Evolutionary conservation across 2,888 invertebrate species (phyloP), one percentile per base, ranked within the genome.

Genomic region (Pherbina coryleti): DNA sequence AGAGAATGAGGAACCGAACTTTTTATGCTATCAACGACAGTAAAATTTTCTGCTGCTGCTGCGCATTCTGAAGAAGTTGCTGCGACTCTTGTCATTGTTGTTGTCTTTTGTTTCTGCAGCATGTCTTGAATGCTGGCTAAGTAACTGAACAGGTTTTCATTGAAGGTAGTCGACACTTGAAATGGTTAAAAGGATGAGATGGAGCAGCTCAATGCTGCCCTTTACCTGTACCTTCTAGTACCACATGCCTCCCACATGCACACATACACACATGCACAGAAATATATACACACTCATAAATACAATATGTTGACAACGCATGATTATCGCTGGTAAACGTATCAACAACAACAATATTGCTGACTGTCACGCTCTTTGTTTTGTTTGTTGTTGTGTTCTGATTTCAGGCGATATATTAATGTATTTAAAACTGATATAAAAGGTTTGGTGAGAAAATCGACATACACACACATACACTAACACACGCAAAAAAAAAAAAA

Each of bases 101-200:
- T 67, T 67, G 25, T 71, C 28, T 8, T 51, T 31, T 44, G 67
- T 67, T 55, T 3, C 9, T 44, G 37, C 22, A 34, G 5, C 44
- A 25, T 62, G 60, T 62, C 19, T 19, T 19, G 51, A 14, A 25
- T 71, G 51, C 25, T 3, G 60, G 28, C 60, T 64, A 64, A 74
- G 34, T 64, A 64, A 62, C 49, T 34, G 64, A 74, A 74, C 74
- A 74, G 74, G 74, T 74, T 74, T 60, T 60, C 37, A 9, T 19
- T 22, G 49, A 60, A 60, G 57, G 22, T 34, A 44, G 60, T 55
- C 51, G 14, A 69, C 60, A 44, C 60, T 72, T 60, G 60, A 8
- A 64, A 4, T 34, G 64, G 0, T 37, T 0, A n/a, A 31, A 34
- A 64, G 19, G 64, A 64, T 37, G 64, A 64, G 64, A n/a, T 11